These are phyloP conservation scores for Epistrophe eligans DNA, from an alignment of 2,888 invertebrate species.

Conservation along the genomic window DNA sequence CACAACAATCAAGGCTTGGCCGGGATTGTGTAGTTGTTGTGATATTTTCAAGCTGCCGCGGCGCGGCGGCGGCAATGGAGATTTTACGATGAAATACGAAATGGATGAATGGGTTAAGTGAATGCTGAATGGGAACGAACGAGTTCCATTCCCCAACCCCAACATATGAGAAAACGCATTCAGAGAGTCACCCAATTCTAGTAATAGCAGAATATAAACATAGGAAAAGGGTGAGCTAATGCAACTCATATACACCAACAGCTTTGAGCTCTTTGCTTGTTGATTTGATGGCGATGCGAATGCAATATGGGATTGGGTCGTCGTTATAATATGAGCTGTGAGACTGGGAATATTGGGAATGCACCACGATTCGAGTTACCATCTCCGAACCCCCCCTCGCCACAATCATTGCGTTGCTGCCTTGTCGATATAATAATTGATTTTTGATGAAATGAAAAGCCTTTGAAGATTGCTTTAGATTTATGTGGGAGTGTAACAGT, in stretches of 20 bases:
- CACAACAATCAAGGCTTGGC: conserved; percentile 69
- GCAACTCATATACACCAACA: not conserved
- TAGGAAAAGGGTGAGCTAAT: not conserved
- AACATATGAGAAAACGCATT: not conserved
- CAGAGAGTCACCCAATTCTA: conserved; percentile 43
- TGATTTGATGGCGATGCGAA: conserved; percentile 21
- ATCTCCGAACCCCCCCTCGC: not conserved
- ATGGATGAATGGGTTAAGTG: conserved; percentile 72
- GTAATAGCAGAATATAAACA: not conserved
- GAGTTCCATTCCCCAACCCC: conserved; percentile 24
- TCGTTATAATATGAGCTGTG: not conserved
- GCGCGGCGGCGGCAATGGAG: not conserved
- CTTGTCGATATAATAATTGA: conserved; percentile 65
- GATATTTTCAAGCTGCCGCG: conserved; percentile 32
- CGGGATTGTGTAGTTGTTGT: conserved; percentile 51
- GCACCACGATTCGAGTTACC: not conserved
- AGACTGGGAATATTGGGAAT: conserved; percentile 16
- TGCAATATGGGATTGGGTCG: conserved; percentile 5
- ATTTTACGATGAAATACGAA: conserved; percentile 58
- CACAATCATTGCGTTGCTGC: not conserved
- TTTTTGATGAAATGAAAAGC: conserved; percentile 65
- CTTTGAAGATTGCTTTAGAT: conserved; percentile 61
- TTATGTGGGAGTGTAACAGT: conserved; percentile 68
- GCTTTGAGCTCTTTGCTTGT: conserved; percentile 13
- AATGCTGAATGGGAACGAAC: conserved; percentile 72